Percentiles rank a stretch among this genome's conserved stretches.
These are phyloP conservation scores for Heteromyza rotundicornis DNA, from an alignment of 2,888 invertebrate genomes.

Conservation along the genomic window DNA sequence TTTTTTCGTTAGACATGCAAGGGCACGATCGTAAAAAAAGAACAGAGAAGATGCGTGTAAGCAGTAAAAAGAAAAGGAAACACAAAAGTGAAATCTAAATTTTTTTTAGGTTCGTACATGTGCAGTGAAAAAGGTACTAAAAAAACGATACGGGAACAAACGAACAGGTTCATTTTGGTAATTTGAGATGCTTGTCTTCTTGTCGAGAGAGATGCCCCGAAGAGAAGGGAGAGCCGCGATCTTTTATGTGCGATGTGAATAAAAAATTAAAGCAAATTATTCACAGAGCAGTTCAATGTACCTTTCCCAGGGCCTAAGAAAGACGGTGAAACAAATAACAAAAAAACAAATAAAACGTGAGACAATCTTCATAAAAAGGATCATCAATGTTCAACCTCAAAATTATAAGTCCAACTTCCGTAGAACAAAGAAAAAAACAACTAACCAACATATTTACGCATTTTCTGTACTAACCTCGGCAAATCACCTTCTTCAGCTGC, in stretches of 20 bases:
- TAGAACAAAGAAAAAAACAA: no score
- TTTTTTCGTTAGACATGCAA: not conserved
- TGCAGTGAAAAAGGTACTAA: not conserved
- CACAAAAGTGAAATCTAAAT: not conserved
- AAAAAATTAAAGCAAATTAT: no score
- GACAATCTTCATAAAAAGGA: not conserved
- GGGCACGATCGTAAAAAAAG: not conserved
- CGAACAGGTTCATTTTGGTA: conserved; percentile 32
- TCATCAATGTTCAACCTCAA: not conserved
- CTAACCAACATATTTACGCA: conserved; percentile 2
- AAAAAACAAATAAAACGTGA: conserved; percentile 19
- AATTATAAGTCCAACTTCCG: no score
- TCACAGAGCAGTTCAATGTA: no score
- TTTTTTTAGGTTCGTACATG: not conserved
- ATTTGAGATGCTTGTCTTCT: conserved; percentile 19
- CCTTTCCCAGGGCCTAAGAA: no score
- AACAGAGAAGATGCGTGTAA: not conserved
- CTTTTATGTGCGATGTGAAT: no score
- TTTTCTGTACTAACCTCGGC: not conserved
- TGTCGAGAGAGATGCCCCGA: no score
- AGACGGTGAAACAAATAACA: no score
- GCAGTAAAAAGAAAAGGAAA: conserved; percentile 7
- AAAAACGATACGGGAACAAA: conserved; percentile 21
- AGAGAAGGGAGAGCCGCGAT: no score
- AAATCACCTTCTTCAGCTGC: not conserved